Conservation (phyloP, 2,797 vertebrate species). For the Lagorchestes hirsutus region DNA sequence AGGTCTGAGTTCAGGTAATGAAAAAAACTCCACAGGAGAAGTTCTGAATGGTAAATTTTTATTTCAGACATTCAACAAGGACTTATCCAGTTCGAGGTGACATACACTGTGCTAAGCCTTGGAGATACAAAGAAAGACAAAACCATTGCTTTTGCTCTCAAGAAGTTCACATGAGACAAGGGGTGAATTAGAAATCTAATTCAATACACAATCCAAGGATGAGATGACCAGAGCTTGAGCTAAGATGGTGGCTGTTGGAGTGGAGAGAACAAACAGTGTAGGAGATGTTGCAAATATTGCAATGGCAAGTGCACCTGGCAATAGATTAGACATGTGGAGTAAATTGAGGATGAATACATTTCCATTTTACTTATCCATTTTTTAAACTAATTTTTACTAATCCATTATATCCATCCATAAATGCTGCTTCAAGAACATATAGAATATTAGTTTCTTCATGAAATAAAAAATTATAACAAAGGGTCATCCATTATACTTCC, state of each 20-base stretch:
- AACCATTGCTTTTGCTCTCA: not conserved
- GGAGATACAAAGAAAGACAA: not conserved
- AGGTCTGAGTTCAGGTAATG: not conserved
- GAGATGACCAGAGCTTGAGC: not conserved
- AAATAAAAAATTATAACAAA: not conserved
- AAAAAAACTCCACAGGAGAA: not conserved
- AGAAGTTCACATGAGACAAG: not conserved
- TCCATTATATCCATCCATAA: not conserved
- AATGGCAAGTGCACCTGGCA: not conserved
- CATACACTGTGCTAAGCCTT: not conserved
- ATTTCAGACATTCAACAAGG: not conserved
- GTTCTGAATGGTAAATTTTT: not conserved
- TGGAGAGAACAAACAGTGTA: not conserved
- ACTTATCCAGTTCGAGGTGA: not conserved
- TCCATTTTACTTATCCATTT: not conserved
- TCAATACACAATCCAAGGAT: not conserved
- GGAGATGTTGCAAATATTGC: not conserved
- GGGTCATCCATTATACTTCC: not conserved
- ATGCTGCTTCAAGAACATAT: not conserved
- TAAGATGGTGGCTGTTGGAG: not conserved
- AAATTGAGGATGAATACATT: not conserved
- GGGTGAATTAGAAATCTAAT: not conserved
- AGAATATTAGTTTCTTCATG: not conserved
- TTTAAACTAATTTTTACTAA: too few relatives aligned
- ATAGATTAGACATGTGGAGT: not conserved